Conservation (phyloP, 2,797 vertebrate species). For the Sebastes trivittatus region DNA sequence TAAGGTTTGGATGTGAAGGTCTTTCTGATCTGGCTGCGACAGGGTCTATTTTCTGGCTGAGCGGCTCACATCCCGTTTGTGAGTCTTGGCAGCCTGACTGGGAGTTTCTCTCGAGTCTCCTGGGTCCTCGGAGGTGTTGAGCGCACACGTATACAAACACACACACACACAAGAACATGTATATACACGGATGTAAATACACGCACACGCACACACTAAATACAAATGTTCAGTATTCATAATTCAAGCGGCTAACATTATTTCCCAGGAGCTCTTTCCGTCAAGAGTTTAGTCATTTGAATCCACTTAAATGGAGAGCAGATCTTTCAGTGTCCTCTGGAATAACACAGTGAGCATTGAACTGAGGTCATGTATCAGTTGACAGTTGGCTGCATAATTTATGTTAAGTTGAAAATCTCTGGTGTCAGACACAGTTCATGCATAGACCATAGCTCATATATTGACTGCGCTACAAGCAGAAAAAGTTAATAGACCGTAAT, state of each 20-base stretch:
- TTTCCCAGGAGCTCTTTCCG: slow-evolving; percentile 69
- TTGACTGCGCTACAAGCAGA: slow-evolving; percentile 40
- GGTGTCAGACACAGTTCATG: slow-evolving; percentile 81
- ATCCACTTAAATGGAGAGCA: slow-evolving; percentile 63
- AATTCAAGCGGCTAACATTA: slow-evolving; percentile 57
- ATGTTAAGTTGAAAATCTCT: slow-evolving; percentile 78
- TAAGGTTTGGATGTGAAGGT: slow-evolving; percentile 44
- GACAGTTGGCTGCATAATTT: slow-evolving; percentile 83
- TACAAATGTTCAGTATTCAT: slow-evolving; percentile 70
- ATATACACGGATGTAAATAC: slow-evolving; percentile 39
- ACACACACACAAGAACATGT: slow-evolving; percentile 23
- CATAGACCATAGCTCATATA: slow-evolving; percentile 51
- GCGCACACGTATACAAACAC: slow-evolving; percentile 16
- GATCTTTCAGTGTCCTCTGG: slow-evolving; percentile 68
- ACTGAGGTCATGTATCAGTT: slow-evolving; percentile 76
- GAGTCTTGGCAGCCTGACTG: slow-evolving; percentile 74
- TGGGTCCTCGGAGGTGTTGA: slow-evolving; percentile 56
- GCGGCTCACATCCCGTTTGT: slow-evolving; percentile 71
- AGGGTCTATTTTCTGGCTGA: slow-evolving; percentile 73
- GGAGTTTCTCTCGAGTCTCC: slow-evolving; percentile 69
- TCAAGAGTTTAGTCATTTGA: slow-evolving; percentile 69
- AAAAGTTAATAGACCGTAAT: slow-evolving; percentile 59
- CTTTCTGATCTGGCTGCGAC: slow-evolving; percentile 55
- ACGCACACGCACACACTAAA: slow-evolving; percentile 30
- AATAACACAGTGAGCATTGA: slow-evolving; percentile 72